Conservation (phyloP, 2,888 invertebrate species). For the Hirudinaria manillensis region DNA sequence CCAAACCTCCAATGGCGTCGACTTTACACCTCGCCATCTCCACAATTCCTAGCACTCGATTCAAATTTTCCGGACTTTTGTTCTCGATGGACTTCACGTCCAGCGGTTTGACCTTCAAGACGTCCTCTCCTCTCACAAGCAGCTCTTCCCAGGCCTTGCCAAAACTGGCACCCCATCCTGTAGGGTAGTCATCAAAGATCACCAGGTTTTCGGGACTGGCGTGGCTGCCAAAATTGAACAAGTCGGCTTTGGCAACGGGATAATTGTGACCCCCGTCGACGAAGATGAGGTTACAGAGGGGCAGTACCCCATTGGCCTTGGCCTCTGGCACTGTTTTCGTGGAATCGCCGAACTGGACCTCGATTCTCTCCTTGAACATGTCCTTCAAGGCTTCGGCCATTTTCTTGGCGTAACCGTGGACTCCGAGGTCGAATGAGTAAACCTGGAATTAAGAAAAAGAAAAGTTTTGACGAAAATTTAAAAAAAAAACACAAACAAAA, state of each 20-base stretch:
- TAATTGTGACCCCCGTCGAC: conserved; percentile 38
- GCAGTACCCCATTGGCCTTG: background rate
- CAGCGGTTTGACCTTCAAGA: background rate
- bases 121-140: background rate
- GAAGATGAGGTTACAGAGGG: conserved; percentile 34
- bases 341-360: conserved; percentile 35
- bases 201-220: conserved; percentile 28
- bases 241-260: conserved; percentile 30
- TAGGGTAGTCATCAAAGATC: conserved; percentile 30
- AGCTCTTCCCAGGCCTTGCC: conserved; percentile 26
- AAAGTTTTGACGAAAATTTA: too few relatives aligned
- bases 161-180: conserved; percentile 5
- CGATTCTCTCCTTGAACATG: conserved; percentile 26
- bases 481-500: too few relatives aligned
- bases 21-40: background rate
- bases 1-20: background rate
- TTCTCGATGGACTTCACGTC: background rate
- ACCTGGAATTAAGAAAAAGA: conserved; percentile 11
- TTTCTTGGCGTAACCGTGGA: conserved; percentile 31
- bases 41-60: background rate
- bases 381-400: conserved; percentile 34
- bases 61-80: background rate
- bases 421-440: conserved; percentile 35
- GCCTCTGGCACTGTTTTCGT: conserved; percentile 31
- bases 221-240: conserved; percentile 29